A percentile compares a stretch with the other conserved stretches of the same genome.
Evolutionary conservation across 2,797 vertebrate species (phyloP).

Genomic region (Poeciliopsis infans): DNA sequence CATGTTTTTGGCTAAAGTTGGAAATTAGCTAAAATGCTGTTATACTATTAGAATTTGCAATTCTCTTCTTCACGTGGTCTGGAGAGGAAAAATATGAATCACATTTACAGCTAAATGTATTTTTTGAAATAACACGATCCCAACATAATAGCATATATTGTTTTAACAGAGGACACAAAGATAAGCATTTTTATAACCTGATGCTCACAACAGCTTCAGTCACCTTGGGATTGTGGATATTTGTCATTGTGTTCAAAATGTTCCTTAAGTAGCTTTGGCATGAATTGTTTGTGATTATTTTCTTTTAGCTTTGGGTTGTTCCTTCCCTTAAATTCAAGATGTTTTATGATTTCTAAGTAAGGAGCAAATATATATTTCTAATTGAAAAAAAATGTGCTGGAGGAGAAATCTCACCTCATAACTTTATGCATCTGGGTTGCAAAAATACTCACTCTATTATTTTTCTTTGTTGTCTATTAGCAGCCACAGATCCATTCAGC

Average conservation of each 20-base stretch:
- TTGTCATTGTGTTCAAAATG: neutral
- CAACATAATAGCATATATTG: too few relatives aligned
- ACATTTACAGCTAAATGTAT: neutral
- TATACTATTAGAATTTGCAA: neutral
- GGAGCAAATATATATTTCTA: neutral
- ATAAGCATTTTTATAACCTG: neutral
- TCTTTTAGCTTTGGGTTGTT: neutral
- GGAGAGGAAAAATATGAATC: neutral
- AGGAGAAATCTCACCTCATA: neutral
- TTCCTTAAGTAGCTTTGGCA: neutral
- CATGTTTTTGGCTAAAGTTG: neutral
- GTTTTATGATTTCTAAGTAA: neutral
- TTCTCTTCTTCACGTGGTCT: neutral
- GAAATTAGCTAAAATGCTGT: neutral
- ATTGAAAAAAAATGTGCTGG: neutral
- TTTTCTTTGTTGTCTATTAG: neutral
- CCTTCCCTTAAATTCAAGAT: neutral
- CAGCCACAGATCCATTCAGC: neutral
- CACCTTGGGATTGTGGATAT: neutral
- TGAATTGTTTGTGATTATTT: neutral
- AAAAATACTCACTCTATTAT: neutral
- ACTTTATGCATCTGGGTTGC: neutral
- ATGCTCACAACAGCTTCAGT: neutral
- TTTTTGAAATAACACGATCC: neutral
- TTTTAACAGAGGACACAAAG: neutral